phyloP scores from a whole-genome alignment of 2,113 vertebrate species.

The Archilochus colubris region DNA sequence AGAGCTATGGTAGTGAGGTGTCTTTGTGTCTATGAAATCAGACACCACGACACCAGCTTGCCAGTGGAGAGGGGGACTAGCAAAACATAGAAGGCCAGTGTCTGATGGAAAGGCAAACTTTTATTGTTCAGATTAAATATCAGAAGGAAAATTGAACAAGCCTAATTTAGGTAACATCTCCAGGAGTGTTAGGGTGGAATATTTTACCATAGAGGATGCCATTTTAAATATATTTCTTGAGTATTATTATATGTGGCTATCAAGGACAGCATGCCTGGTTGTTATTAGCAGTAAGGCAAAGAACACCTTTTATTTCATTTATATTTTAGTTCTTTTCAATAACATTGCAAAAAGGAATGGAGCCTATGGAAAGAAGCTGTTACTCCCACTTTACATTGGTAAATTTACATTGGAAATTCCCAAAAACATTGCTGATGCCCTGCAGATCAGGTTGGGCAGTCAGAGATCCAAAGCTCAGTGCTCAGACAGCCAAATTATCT shows the following conservation, averaged over 20 bases:
- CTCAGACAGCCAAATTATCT: not conserved
- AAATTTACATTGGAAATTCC: not conserved
- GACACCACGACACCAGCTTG: conserved; percentile 35
- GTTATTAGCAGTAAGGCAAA: conserved; percentile 37
- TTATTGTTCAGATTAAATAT: conserved; percentile 58
- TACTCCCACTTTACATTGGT: conserved; percentile 10
- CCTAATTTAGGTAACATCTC: conserved; percentile 59
- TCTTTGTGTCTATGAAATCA: conserved; percentile 68
- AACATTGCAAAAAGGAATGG: conserved; percentile 1
- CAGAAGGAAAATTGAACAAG: conserved; percentile 21
- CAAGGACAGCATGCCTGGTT: conserved; percentile 5
- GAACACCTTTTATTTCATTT: conserved; percentile 35
- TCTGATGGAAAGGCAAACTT: conserved; percentile 56
- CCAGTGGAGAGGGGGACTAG: conserved; percentile 18
- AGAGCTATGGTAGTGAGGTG: conserved; percentile 55
- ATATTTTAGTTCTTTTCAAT: conserved; percentile 9
- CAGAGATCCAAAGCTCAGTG: fast-evolving
- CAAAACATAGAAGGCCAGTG: conserved; percentile 32
- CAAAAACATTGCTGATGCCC: not conserved
- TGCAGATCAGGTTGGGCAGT: not conserved
- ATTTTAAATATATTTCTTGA: not conserved
- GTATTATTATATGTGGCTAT: not conserved
- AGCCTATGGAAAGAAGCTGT: conserved; percentile 10
- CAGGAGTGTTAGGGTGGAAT: conserved; percentile 7
- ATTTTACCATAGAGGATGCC: not conserved